phyloP scores from a whole-genome alignment of 2,888 invertebrate genomes.

The Aporophyla nigra region DNA sequence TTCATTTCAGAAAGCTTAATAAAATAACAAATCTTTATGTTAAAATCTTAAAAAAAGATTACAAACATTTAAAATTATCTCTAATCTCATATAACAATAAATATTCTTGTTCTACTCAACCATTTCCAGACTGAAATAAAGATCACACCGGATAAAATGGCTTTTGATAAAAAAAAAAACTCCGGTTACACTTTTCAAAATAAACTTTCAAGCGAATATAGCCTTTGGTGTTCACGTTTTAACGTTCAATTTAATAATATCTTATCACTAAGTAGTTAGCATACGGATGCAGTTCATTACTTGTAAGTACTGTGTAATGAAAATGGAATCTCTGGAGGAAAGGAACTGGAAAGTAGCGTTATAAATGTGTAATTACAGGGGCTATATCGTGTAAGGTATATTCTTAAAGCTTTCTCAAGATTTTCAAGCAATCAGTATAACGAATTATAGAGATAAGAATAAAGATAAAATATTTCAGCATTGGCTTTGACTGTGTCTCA shows the following conservation, averaged over 20 bases:
- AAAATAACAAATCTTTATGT: constrained; percentile 23
- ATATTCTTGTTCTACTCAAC: constrained; percentile 53
- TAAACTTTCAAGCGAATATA: constrained; percentile 50
- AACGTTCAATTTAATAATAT: constrained; percentile 60
- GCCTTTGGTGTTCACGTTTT: constrained; percentile 34
- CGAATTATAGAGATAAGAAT: not conserved
- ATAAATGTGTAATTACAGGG: constrained; percentile 73
- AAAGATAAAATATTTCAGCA: constrained; percentile 7
- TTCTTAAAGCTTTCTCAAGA: constrained; percentile 36
- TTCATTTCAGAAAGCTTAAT: not conserved
- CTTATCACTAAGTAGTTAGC: constrained; percentile 65
- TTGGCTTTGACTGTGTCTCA: not conserved
- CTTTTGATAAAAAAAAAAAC: constrained; percentile 68
- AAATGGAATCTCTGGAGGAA: constrained; percentile 71
- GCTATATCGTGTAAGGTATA: constrained; percentile 43
- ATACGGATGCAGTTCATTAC: constrained; percentile 72
- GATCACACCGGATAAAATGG: constrained; percentile 63
- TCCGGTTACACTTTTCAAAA: constrained; percentile 54
- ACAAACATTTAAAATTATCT: constrained; percentile 48
- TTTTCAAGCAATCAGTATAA: constrained; percentile 33
- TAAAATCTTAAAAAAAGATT: constrained; percentile 32
- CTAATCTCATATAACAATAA: constrained; percentile 56
- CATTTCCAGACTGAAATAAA: constrained; percentile 61
- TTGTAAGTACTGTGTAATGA: constrained; percentile 74
- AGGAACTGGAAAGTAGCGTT: constrained; percentile 69